Percentiles rank a stretch among this genome's conserved stretches.
phyloP scores from a whole-genome alignment of 1,140 invertebrate species.

The Schlechtendalia chinensis region DNA sequence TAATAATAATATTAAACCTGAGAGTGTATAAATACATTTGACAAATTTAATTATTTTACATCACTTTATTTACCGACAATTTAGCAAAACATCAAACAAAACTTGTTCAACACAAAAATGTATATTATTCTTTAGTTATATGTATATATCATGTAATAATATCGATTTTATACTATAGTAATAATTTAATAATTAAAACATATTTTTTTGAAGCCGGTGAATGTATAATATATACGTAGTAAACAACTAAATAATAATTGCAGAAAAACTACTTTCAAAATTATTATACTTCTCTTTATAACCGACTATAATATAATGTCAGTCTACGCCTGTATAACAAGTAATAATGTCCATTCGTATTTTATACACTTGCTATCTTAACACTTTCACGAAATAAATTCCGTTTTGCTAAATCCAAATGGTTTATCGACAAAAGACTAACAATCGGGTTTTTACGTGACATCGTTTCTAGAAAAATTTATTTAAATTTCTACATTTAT shows the following conservation, averaged over 20 bases:
- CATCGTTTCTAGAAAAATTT: neutral
- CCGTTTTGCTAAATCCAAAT: neutral
- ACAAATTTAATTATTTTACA: too few relatives aligned
- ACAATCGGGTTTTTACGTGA: neutral
- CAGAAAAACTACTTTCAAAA: slow-evolving; percentile 31
- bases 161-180: neutral
- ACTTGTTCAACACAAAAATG: too few relatives aligned
- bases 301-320: neutral
- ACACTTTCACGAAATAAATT: slow-evolving; percentile 10
- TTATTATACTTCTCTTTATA: slow-evolving; percentile 13
- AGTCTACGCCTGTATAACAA: neutral
- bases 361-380: slow-evolving; percentile 9
- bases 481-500: neutral
- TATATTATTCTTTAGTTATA: too few relatives aligned
- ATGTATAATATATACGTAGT: neutral
- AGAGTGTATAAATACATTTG: too few relatives aligned
- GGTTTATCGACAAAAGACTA: neutral
- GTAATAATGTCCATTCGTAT: neutral
- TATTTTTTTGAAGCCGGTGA: neutral
- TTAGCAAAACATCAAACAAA: too few relatives aligned
- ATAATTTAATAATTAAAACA: slow-evolving; percentile 9
- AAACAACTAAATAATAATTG: neutral
- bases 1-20: too few relatives aligned
- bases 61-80: too few relatives aligned
- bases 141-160: too few relatives aligned